Conservation (phyloP, 2,888 invertebrate species). For the Colletes collaris region DNA sequence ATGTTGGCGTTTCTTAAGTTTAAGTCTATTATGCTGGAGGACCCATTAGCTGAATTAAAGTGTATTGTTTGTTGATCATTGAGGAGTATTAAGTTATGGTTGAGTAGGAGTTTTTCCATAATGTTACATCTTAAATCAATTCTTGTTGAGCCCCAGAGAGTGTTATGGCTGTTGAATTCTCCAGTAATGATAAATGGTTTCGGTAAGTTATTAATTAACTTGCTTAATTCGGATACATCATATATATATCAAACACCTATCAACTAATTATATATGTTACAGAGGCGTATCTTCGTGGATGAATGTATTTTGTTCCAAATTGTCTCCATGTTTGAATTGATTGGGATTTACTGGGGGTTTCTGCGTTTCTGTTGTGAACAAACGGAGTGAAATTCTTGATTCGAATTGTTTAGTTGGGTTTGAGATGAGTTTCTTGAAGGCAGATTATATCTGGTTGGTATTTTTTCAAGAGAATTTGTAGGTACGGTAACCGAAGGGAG, state of each 20-base stretch:
- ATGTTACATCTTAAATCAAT: constrained; percentile 52
- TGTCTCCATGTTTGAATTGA: constrained; percentile 36
- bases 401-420: not conserved
- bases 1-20: not conserved
- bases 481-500: not conserved
- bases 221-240: constrained; percentile 10
- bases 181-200: constrained; percentile 60
- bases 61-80: not conserved
- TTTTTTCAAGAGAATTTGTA: not conserved
- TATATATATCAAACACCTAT: no score
- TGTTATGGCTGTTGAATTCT: constrained; percentile 64
- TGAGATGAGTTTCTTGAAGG: not conserved
- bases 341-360: not conserved
- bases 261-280: constrained; percentile 46
- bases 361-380: not conserved
- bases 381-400: not conserved
- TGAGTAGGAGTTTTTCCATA: constrained; percentile 45
- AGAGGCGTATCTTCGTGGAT: constrained; percentile 27
- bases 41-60: not conserved
- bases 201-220: constrained; percentile 55
- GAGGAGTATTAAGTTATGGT: not conserved
- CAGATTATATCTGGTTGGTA: not conserved
- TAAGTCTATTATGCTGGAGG: not conserved
- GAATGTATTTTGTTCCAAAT: constrained; percentile 4
- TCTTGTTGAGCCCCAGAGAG: constrained; percentile 51